Conservation (phyloP, 1,140 invertebrate genomes). For the Bombus ignitus region DNA sequence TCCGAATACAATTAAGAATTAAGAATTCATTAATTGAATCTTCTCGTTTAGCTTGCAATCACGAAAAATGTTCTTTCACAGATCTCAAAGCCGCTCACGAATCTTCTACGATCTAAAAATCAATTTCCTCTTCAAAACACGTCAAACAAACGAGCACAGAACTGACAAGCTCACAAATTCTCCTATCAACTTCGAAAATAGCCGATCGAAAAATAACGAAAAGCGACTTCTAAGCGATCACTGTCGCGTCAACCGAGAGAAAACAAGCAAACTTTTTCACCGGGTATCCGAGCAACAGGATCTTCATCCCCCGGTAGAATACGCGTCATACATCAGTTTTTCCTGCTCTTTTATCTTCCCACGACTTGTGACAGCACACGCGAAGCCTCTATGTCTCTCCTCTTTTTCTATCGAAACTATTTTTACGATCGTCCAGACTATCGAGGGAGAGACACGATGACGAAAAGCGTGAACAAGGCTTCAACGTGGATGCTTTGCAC, state of each 20-base stretch:
- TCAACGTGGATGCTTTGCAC: background rate
- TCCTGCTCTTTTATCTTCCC: background rate
- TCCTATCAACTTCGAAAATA: background rate
- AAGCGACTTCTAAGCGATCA: background rate
- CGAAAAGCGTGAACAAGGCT: background rate
- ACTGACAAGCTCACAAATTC: background rate
- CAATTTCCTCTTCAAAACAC: background rate
- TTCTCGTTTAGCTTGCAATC: no score
- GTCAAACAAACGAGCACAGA: background rate
- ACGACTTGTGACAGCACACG: background rate
- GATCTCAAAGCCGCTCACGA: background rate
- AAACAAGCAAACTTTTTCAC: background rate
- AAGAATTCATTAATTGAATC: no score
- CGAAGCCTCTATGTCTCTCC: no score
- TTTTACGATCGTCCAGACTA: background rate
- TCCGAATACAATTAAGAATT: no score
- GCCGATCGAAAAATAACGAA: background rate
- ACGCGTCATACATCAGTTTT: background rate
- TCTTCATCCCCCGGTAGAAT: background rate
- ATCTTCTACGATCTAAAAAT: background rate
- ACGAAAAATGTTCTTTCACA: no score
- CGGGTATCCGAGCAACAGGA: background rate
- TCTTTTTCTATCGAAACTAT: background rate
- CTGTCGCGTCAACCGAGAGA: background rate
- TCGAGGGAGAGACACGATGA: background rate